Base-by-base conservation (phyloP, 64 coral and sea anemone species). In the Montipora sp. region DNA sequence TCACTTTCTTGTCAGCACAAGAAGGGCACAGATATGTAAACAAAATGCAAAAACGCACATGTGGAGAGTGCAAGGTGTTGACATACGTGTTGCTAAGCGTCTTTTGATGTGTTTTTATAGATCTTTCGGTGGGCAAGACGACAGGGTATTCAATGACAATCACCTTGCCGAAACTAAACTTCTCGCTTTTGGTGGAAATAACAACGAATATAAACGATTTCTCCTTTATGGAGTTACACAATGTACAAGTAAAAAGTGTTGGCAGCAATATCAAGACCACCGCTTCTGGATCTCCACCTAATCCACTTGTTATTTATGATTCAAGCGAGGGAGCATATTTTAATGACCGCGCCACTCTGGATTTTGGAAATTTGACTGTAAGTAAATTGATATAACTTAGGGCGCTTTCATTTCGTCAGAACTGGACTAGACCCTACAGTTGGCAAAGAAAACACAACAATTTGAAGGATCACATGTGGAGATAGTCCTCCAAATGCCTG, bases 331-430 rank as follows among this genome's bases (percentile, higher is more conserved):
- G 60, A 19, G 80, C 75, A 44, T n/a, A 78, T 14, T 93, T 95
- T 36, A 74, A 90, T 58, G 91, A 95, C 46, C 90, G 94, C 11
- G 93, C 81, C 12, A 90, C 90, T 19, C 75, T 98, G 88, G 91
- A 98, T 68, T 98, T 98, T 75, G 90, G 90, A 70, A 95, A 98
- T 49, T 79, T 98, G 23, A 93, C 94, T 89, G 96, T 98, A 92
- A 83, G 27, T 85, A 5, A 14, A 48, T 13, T 6, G 19, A 8
- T 9, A 57, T 8, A 57, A 11, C 11, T 57, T 57, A 57, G 1
- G 11, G 11, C 11, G 53, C 6, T 57, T 11, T 6, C 53, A 1
- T 8, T 57, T 57, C 36, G 11, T 11, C 53, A 57, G 53, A 6
- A 3, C 53, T 57, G 6, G 11, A 11, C 53, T 11, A 57, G 11